A percentile compares a stretch with the other conserved stretches of the same genome.
Evolutionary conservation across 2,888 invertebrate species (phyloP).

Genomic region (Halictus quadricinctus): DNA sequence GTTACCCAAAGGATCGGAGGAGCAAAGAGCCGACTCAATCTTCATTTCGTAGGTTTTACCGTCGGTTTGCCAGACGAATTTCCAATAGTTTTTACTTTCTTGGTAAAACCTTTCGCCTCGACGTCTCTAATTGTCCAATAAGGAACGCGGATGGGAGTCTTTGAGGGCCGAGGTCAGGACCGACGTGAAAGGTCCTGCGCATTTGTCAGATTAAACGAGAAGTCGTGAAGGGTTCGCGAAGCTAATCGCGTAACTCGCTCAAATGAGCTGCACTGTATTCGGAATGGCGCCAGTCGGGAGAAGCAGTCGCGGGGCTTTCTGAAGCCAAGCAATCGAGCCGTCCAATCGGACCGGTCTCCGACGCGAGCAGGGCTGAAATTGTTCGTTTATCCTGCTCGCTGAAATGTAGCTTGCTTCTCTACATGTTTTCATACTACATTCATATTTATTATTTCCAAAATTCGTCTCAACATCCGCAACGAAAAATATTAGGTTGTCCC

Average conservation of each 20-base stretch:
- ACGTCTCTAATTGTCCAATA: conserved; percentile 39
- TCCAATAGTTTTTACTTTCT: background rate
- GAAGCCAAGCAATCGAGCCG: conserved; percentile 70
- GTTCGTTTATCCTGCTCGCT: conserved; percentile 51
- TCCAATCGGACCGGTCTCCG: background rate
- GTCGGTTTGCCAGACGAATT: conserved; percentile 1
- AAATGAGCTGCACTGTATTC: conserved; percentile 51
- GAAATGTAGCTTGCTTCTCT: conserved; percentile 25
- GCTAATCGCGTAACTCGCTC: conserved; percentile 67
- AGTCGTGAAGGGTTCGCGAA: conserved; percentile 43
- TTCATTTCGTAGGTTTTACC: conserved; percentile 10
- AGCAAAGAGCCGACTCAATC: background rate
- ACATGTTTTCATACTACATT: background rate
- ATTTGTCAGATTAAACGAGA: conserved; percentile 54
- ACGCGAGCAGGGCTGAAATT: conserved; percentile 19
- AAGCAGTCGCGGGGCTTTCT: conserved; percentile 65
- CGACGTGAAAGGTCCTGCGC: conserved; percentile 29
- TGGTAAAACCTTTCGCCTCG: background rate
- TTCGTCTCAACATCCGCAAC: background rate
- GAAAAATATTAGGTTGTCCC: background rate
- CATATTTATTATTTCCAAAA: background rate
- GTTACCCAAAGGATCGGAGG: background rate
- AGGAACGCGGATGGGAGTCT: conserved; percentile 29
- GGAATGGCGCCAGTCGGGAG: conserved; percentile 11
- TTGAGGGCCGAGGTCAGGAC: background rate